Evolutionary conservation across 2,888 invertebrate species (phyloP), one percentile per base, ranked within the genome.

Genomic region (Xanthorhoe spadicearia): DNA sequence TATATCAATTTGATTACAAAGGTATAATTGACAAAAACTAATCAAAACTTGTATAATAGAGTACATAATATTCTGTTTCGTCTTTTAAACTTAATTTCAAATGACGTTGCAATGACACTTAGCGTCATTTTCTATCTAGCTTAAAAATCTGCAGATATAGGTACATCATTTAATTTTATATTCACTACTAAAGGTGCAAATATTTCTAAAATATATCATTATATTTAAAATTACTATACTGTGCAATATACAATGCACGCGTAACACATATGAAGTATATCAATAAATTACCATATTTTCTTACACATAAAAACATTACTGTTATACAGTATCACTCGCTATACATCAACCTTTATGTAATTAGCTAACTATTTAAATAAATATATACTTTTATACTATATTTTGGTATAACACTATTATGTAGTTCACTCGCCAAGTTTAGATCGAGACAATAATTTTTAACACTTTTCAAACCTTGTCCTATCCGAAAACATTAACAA

Each of bases 101-200:
- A 83, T 84, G 76, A 78, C 78, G 74, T 81, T 80, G 77, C 79
- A 68, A 60, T 72, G 71, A 78, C 80, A 80, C 79, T 68, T 54
- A 48, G 64, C 71, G 76, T 77, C 78, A 70, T 77, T 72, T 79
- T 84, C 79, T 83, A 86, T 76, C 84, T 92, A 90, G 83, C 88
- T 90, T 90, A 86, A 83, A 83, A 68, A 66, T 86, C 90, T 90
- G 92, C 92, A 86, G 88, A 88, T 90, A 90, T 88, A 23, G 23
- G 23, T 23, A 92, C 88, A 87, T 85, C 83, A 84, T 86, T 48
- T 23, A 23, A 23, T 23, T 23, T 23, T 23, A 86, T 88, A 90
- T 87, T 88, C 87, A 88, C 92, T 92, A 92, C 92, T 85, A 87
- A 89, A 86, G 90, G 92, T 93, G 92, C 92, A 93, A 92, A 93